Percentiles rank a stretch among this genome's conserved stretches.
These are phyloP conservation scores for Drosophila anomelani DNA, from an alignment of 2,888 invertebrate genomes.

Conservation along the genomic window DNA sequence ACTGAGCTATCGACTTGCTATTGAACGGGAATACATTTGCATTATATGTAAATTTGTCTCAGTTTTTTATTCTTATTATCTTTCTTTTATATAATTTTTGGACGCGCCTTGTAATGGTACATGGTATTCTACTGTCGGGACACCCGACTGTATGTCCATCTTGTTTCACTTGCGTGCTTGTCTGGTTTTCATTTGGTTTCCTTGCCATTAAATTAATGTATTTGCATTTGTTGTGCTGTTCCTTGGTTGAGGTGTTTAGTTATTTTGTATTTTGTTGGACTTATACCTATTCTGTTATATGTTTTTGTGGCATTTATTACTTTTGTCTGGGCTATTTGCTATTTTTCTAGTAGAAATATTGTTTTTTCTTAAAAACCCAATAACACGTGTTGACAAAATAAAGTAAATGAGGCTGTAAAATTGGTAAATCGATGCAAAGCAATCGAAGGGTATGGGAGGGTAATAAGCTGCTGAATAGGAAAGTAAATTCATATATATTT, in stretches of 20 bases:
- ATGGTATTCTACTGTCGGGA: too few relatives aligned
- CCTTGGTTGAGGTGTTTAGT: conserved; percentile 16
- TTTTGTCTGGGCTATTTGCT: conserved; percentile 2
- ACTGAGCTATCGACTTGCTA: too few relatives aligned
- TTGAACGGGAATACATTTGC: too few relatives aligned
- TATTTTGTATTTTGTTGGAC: conserved; percentile 21
- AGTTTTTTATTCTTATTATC: too few relatives aligned
- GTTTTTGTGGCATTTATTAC: conserved; percentile 15
- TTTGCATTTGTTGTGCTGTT: conserved; percentile 43
- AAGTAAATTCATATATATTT: background rate
- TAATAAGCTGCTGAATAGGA: background rate
- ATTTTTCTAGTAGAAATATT: background rate
- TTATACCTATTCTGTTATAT: too few relatives aligned
- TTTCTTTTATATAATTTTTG: too few relatives aligned
- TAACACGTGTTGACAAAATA: conserved; percentile 32
- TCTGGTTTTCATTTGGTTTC: conserved; percentile 34
- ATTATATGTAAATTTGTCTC: too few relatives aligned
- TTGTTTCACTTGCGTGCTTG: conserved; percentile 20
- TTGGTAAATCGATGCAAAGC: background rate
- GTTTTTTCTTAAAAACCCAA: background rate
- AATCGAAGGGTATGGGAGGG: background rate
- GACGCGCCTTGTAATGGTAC: too few relatives aligned
- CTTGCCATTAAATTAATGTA: conserved; percentile 62
- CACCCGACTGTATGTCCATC: too few relatives aligned
- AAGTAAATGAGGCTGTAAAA: conserved; percentile 27